A percentile compares a stretch with the other conserved stretches of the same genome.
Conservation (phyloP, 1,140 invertebrate genomes). For the Colletes latitarsis region DNA sequence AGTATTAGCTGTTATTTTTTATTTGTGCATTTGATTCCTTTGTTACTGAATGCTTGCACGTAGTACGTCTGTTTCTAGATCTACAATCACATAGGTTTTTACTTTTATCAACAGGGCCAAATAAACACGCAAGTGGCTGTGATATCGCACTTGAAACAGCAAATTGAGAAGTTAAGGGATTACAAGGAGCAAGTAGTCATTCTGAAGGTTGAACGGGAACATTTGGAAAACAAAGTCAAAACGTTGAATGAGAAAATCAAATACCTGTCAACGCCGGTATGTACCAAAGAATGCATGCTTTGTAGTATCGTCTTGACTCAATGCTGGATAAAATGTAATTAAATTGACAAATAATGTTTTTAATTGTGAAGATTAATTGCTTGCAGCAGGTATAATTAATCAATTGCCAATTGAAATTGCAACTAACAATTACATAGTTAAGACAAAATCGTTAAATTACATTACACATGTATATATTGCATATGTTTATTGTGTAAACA, state of each 20-base stretch:
- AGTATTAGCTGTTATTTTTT: conserved; percentile 13
- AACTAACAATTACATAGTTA: no score
- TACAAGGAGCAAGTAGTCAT: conserved; percentile 82
- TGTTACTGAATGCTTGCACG: conserved; percentile 16
- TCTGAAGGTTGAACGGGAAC: conserved; percentile 83
- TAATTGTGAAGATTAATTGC: no score
- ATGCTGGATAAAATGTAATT: no score
- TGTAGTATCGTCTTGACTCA: background rate
- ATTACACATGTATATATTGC: no score
- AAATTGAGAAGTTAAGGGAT: conserved; percentile 78
- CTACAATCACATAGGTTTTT: background rate
- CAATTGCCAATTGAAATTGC: no score
- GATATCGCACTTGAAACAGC: conserved; percentile 82
- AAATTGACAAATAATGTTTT: no score
- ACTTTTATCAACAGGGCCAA: conserved; percentile 70
- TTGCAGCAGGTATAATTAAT: no score
- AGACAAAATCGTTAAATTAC: no score
- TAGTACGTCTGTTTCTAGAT: background rate
- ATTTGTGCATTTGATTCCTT: conserved; percentile 1
- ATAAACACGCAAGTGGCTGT: conserved; percentile 82
- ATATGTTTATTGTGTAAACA: no score
- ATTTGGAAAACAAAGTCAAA: conserved; percentile 81
- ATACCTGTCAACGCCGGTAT: conserved; percentile 77
- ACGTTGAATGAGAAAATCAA: conserved; percentile 78
- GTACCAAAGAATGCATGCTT: conserved; percentile 33